phyloP scores from a whole-genome alignment of 2,113 vertebrate species.

The Diglossa brunneiventris region DNA sequence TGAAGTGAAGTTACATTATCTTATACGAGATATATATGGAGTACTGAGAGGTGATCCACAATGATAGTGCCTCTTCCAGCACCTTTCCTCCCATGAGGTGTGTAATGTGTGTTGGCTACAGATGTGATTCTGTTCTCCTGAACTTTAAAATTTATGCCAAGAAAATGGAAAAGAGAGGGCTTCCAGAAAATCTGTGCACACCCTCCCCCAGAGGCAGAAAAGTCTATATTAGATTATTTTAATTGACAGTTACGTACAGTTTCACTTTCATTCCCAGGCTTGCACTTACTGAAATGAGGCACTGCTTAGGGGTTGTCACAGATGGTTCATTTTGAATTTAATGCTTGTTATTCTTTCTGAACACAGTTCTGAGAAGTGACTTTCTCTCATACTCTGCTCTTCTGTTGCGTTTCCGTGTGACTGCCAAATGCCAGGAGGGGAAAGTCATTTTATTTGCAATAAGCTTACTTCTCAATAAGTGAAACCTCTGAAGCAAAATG shows the following conservation, averaged over 20 bases:
- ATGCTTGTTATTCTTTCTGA: background rate
- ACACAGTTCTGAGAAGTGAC: background rate
- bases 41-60: background rate
- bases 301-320: background rate
- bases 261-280: background rate
- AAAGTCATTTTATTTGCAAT: background rate
- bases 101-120: background rate
- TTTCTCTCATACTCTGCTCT: background rate
- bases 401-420: background rate
- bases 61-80: background rate
- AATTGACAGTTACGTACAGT: background rate
- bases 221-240: constrained; percentile 20
- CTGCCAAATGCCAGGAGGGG: background rate
- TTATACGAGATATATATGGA: background rate
- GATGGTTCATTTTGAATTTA: background rate
- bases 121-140: background rate
- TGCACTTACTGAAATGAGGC: background rate
- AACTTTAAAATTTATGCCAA: background rate
- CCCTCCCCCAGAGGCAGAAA: background rate
- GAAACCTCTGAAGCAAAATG: background rate
- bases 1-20: background rate
- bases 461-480: background rate
- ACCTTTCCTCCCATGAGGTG: background rate
- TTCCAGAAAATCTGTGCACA: background rate
- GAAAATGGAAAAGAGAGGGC: background rate